Conservation (phyloP, 2,797 vertebrate genomes). For the Ptychobarbus kaznakovi region DNA sequence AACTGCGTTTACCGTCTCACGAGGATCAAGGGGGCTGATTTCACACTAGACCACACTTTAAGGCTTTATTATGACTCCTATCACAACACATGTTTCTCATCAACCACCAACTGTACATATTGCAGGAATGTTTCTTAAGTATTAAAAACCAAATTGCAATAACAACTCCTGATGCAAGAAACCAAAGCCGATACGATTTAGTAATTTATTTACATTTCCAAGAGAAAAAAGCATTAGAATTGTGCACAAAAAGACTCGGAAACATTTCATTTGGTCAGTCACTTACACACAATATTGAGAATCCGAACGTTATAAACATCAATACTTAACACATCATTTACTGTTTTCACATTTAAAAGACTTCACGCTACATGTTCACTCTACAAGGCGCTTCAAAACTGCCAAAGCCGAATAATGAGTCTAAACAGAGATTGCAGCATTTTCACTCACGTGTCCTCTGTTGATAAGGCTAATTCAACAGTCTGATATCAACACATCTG, state of each 20-base stretch:
- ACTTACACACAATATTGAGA: slow-evolving; percentile 28
- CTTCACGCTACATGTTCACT: slow-evolving; percentile 4
- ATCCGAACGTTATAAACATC: background rate
- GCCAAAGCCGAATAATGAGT: slow-evolving; percentile 17
- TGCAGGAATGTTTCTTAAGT: slow-evolving; percentile 31
- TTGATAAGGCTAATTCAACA: slow-evolving; percentile 48
- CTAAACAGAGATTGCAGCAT: slow-evolving; percentile 14
- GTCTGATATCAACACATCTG: slow-evolving; percentile 46
- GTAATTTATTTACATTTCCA: slow-evolving; percentile 52
- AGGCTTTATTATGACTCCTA: slow-evolving; percentile 4
- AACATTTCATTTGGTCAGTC: slow-evolving; percentile 42
- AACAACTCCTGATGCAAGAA: background rate
- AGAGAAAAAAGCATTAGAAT: slow-evolving; percentile 3
- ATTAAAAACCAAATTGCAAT: background rate
- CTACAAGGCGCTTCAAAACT: slow-evolving; percentile 35
- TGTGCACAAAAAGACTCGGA: slow-evolving; percentile 29
- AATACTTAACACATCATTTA: background rate
- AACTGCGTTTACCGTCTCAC: background rate
- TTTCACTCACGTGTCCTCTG: background rate
- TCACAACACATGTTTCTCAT: too few species aligned
- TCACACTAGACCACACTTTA: slow-evolving; percentile 58
- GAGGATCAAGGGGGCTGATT: slow-evolving; percentile 58
- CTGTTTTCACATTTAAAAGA: slow-evolving; percentile 14
- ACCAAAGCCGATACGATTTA: slow-evolving; percentile 8
- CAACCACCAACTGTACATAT: background rate